Percentiles rank a stretch among this genome's conserved stretches.
Evolutionary conservation across 1,140 invertebrate species (phyloP).

Genomic region (Eupristina koningsbergeri): DNA sequence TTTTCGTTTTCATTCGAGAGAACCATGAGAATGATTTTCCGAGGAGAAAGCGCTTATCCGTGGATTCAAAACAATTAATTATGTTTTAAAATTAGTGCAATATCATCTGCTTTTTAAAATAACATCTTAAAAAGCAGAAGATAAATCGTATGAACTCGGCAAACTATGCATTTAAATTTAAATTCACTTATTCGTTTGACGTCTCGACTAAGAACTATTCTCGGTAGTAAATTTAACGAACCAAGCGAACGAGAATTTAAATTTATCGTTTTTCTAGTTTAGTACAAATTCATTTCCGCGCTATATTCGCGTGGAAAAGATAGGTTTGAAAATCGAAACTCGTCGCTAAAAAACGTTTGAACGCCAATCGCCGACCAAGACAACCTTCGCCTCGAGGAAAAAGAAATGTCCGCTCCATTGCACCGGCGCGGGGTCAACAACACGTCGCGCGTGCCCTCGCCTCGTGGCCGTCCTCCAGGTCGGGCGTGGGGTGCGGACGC

Average conservation of each 20-base stretch:
- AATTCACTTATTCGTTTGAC: not conserved
- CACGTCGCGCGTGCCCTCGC: not conserved
- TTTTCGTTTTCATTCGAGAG: not conserved
- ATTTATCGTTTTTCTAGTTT: not conserved
- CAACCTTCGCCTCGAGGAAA: too few relatives aligned
- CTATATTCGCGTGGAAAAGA: too few relatives aligned
- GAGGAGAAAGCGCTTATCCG: too few relatives aligned
- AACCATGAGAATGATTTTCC: not conserved
- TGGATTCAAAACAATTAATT: not conserved
- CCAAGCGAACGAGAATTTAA: not conserved
- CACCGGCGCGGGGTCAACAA: not conserved
- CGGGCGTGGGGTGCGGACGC: not conserved
- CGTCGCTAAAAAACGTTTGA: too few relatives aligned
- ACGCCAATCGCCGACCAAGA: too few relatives aligned
- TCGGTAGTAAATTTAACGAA: not conserved
- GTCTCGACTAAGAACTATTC: not conserved
- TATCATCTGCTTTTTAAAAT: too few relatives aligned
- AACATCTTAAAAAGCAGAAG: not conserved
- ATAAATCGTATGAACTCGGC: too few relatives aligned
- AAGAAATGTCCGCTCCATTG: too few relatives aligned
- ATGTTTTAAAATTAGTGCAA: not conserved
- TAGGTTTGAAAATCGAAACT: too few relatives aligned
- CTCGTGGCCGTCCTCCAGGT: not conserved
- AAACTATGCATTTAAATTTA: not conserved
- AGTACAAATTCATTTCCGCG: too few relatives aligned